phyloP scores from a whole-genome alignment of 2,113 vertebrate genomes.

The Ivindomyrus marchei region DNA sequence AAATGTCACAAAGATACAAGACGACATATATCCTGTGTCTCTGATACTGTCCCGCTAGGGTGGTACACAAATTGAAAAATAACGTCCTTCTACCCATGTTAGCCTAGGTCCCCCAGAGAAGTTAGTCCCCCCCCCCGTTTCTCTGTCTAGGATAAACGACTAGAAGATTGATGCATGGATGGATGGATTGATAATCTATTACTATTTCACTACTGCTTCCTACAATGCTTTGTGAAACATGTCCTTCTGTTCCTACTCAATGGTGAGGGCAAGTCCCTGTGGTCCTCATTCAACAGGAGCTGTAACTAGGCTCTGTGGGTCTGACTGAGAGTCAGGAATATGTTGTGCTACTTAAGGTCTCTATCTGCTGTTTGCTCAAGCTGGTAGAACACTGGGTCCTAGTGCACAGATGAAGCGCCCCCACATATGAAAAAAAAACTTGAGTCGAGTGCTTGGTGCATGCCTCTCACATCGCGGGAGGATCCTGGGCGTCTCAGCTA shows the following conservation, averaged over 20 bases:
- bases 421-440: background rate
- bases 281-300: background rate
- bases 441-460: background rate
- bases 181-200: background rate
- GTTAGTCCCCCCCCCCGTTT: background rate
- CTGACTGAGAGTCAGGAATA: background rate
- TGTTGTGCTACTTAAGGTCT: background rate
- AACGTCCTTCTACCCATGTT: background rate
- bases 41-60: background rate
- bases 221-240: background rate
- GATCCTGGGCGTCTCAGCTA: background rate
- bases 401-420: background rate
- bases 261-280: background rate
- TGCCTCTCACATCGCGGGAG: background rate
- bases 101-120: background rate
- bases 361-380: background rate
- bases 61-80: background rate
- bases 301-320: background rate
- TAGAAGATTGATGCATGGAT: background rate
- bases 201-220: background rate
- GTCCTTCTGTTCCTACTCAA: background rate
- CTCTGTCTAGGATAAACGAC: background rate
- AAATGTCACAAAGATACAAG: background rate
- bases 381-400: constrained; percentile 4
- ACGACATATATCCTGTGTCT: background rate